Conservation (phyloP, 2,113 vertebrate species). For the Elgaria multicarinata region DNA sequence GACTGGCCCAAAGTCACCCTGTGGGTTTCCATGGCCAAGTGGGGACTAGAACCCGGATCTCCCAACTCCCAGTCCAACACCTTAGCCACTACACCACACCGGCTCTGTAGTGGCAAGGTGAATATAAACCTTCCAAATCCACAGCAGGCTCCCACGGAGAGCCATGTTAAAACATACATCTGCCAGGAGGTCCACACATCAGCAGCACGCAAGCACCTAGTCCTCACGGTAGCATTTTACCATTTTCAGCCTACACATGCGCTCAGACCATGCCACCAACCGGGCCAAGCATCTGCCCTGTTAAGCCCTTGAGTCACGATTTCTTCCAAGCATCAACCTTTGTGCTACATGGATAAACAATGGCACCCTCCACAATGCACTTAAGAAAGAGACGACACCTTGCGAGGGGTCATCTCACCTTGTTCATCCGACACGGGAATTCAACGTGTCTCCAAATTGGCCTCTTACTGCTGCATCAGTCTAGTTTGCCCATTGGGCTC, state of each 20-base stretch:
- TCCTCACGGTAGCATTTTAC: not conserved
- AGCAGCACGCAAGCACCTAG: not conserved
- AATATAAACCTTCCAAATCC: not conserved
- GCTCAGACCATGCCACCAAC: not conserved
- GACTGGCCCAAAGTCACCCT: no score
- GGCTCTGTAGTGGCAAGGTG: not conserved
- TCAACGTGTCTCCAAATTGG: not conserved
- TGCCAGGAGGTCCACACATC: not conserved
- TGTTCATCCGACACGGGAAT: rapidly evolving
- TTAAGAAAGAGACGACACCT: not conserved
- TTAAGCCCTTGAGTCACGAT: no score
- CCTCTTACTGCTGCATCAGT: rapidly evolving
- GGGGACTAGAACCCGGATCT: no score
- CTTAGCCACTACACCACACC: no score
- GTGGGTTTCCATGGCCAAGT: no score
- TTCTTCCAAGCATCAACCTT: not conserved
- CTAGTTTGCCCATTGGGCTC: not conserved
- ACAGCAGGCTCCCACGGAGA: not conserved
- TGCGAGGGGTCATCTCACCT: not conserved
- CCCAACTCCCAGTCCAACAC: no score
- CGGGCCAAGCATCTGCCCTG: not conserved
- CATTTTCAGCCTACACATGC: not conserved
- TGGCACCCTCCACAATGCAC: not conserved
- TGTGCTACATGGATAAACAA: not conserved
- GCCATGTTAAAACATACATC: not conserved